Evolutionary conservation across 1,140 invertebrate species (phyloP), one percentile per base, ranked within the genome.

Genomic region (Drosophila ogumai): DNA sequence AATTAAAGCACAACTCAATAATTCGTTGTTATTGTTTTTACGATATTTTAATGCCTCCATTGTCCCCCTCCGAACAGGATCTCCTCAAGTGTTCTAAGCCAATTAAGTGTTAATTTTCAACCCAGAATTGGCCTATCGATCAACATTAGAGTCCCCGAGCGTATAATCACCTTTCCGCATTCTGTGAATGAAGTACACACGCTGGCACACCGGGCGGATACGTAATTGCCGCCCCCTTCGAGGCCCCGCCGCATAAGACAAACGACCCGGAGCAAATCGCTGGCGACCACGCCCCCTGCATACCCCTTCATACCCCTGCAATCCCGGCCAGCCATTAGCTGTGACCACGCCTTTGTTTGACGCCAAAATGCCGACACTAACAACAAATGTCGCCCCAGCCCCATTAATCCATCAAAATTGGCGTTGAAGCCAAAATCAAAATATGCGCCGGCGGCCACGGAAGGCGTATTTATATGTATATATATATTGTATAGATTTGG

Each of bases 161-260:
- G 67, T 77, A 81, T 88, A 90, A 88, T 85, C 81, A 90, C 85
- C 85, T 88, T 88, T 88, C 85, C 85, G 85, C 85, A 81, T 88
- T 88, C 77, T 56, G 59, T 67, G 69, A 73, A 84, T 75, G 56
- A 52, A 79, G 61, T 55, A 73, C 61, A 69, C 31, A 69, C 38
- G 50, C 28, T 31, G 66, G 68, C 68, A 6, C 63, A 71, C 67
- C 22, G 52, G 52, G 66, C 66, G 68, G 28, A 71, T 71, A 71
- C 71, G 69, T 73, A 68, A 76, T 80, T 65, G 67, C 55, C 58
- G 31, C 32, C 66, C 36, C 19, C 28, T 36, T 36, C 17, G 19
- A 61, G 47, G n/a, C 61, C 36, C 52, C 47, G 36, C 40, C 55
- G 60, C 44, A 50, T 34, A 85, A 86, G 81, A 88, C 67, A 88